These are phyloP conservation scores for Neosalanx taihuensis DNA, from an alignment of 2,797 vertebrate genomes.

Conservation along the genomic window DNA sequence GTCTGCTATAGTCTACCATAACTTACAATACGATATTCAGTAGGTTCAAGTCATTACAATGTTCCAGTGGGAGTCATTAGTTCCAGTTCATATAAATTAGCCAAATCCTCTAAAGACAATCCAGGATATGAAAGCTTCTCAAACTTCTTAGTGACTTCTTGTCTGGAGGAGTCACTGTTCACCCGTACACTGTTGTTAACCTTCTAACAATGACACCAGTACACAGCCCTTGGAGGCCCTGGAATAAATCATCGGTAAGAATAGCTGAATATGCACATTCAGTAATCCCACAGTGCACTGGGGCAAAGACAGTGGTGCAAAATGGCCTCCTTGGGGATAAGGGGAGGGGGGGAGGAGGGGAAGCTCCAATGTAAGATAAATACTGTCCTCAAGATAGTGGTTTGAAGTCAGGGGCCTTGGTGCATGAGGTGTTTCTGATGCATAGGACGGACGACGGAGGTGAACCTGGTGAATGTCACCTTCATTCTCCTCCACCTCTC, in stretches of 20 bases:
- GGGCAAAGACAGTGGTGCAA: conserved; percentile 26
- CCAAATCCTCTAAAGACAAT: background rate
- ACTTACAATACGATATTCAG: too few relatives aligned
- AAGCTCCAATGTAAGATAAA: conserved; percentile 34
- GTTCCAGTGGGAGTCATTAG: too few relatives aligned
- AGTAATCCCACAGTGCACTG: conserved; percentile 36
- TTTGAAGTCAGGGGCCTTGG: conserved; percentile 46
- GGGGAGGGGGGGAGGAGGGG: conserved; percentile 20
- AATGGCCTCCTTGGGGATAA: conserved; percentile 33
- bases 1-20: too few relatives aligned
- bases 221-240: conserved; percentile 15
- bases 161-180: background rate
- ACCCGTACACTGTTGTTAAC: conserved; percentile 30
- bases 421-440: conserved; percentile 37
- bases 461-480: conserved; percentile 55
- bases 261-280: conserved; percentile 48
- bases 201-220: conserved; percentile 54
- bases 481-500: conserved; percentile 58
- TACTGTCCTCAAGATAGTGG: conserved; percentile 29
- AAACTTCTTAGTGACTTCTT: background rate
- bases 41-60: too few relatives aligned
- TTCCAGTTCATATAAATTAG: background rate
- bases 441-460: conserved; percentile 33
- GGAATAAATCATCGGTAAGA: conserved; percentile 50
- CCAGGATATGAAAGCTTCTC: background rate